Evolutionary conservation across 2,888 invertebrate genomes (phyloP), one percentile per base, ranked within the genome.

Genomic region (Rhagium mordax): DNA sequence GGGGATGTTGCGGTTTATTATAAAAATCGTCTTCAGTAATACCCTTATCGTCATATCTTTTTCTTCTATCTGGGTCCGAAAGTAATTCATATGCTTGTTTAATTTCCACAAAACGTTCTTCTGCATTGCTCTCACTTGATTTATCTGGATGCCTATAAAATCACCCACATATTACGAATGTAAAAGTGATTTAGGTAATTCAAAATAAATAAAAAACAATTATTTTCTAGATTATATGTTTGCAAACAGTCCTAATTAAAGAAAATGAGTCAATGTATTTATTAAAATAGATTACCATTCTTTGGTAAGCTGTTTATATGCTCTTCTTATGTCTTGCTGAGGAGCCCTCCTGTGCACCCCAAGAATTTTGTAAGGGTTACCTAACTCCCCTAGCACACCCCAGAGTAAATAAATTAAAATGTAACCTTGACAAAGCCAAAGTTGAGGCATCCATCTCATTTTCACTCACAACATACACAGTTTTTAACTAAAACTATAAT

Each of bases 71-170:
- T 0, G 94, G 92, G 87, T 98, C 97, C 7, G 94, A 93, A 53
- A 98, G 89, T 64, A 98, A 89, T 90, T 98, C 98, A 86, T 98
- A 98, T 0, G 98, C 98, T 88, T 96, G 95, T 84, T 96, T 98
- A 69, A 98, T 97, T 88, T 97, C 95, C 27, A 98, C 96, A 89
- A 98, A 98, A 81, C 93, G 94, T 48, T 93, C 91, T 85, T 96
- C 95, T 0, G 98, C 98, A 84, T 92, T 92, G 6, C 96, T 95
- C 86, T 95, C 93, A 86, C 92, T 93, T 84, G 94, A 96, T 89
- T 98, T 98, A 87, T 98, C 98, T 20, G 98, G 98, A 89, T 98
- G 98, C 96, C 97, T 97, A 84, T 3, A 72, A 71, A 29, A 61
- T 47, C 41, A 10, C 16, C 13, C 3, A 6, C 1, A 21, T 20